Conservation (phyloP, 2,888 invertebrate genomes). For the Capitulum mitella region DNA sequence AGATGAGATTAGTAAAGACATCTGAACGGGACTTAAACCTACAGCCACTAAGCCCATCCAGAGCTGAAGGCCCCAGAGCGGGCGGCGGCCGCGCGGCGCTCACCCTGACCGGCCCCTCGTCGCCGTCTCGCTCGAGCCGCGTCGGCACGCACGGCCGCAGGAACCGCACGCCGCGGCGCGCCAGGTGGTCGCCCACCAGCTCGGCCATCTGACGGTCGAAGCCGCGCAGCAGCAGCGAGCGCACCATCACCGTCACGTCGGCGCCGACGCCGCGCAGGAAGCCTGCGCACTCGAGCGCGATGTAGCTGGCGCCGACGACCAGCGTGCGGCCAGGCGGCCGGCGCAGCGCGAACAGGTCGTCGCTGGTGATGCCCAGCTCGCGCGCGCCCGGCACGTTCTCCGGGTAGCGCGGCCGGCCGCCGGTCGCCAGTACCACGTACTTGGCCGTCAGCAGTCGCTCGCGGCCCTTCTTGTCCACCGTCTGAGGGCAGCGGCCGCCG, state of each 20-base stretch:
- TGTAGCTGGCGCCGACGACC: constrained; percentile 54
- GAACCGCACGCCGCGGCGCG: constrained; percentile 48
- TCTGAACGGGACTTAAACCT: no score
- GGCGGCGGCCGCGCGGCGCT: background rate
- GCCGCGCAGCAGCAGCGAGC: constrained; percentile 52
- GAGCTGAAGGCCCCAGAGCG: no score
- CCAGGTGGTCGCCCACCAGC: constrained; percentile 49
- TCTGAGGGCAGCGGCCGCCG: no score
- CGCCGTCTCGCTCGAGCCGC: constrained; percentile 55
- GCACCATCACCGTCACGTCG: constrained; percentile 47
- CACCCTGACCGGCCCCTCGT: constrained; percentile 41
- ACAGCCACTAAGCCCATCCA: no score
- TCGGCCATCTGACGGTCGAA: constrained; percentile 55
- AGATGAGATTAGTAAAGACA: no score
- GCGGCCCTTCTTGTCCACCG: constrained; percentile 43
- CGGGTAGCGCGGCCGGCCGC: constrained; percentile 49
- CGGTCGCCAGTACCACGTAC: constrained; percentile 49
- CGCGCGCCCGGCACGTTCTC: constrained; percentile 45
- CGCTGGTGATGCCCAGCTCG: constrained; percentile 51
- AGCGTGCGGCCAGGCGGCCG: constrained; percentile 51
- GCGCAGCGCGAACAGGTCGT: constrained; percentile 51
- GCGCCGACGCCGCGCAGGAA: constrained; percentile 48
- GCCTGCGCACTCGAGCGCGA: constrained; percentile 54
- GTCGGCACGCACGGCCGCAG: constrained; percentile 45
- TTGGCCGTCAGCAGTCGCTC: constrained; percentile 44